These are phyloP conservation scores for Orthosia gracilis DNA, from an alignment of 2,888 invertebrate species.

Conservation along the genomic window DNA sequence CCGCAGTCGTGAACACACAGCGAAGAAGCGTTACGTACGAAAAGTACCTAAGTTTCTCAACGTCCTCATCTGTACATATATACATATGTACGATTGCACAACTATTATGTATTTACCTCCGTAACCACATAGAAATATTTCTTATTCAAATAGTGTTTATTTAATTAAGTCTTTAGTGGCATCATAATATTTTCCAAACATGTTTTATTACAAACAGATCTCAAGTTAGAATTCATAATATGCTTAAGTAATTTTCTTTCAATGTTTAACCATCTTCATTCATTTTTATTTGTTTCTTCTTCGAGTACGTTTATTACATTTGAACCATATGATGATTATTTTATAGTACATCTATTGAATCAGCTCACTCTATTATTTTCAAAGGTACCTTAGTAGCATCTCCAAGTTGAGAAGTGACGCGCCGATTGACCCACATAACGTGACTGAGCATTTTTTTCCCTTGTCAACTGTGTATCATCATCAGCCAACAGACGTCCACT, in stretches of 20 bases:
- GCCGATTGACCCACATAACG: not conserved
- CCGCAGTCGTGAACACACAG: not conserved
- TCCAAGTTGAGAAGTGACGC: not conserved
- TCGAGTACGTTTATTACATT: no score
- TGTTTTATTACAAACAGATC: constrained; percentile 22
- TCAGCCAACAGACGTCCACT: no score
- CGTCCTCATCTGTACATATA: not conserved
- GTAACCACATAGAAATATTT: constrained; percentile 41
- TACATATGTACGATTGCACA: constrained; percentile 39
- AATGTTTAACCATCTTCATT: not conserved
- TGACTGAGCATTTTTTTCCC: not conserved
- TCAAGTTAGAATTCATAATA: constrained; percentile 10
- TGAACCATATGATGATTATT: not conserved
- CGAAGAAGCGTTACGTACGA: not conserved
- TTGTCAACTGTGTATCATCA: not conserved
- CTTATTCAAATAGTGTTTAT: constrained; percentile 47
- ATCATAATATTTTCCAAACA: constrained; percentile 57
- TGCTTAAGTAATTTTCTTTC: not conserved
- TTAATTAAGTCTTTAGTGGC: constrained; percentile 48
- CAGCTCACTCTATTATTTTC: not conserved
- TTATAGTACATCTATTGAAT: not conserved
- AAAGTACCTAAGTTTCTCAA: constrained; percentile 31
- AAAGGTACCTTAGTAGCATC: not conserved
- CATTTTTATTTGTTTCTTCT: no score
- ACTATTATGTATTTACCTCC: constrained; percentile 32